A percentile compares a stretch with the other conserved stretches of the same genome.
Conservation (phyloP, 2,888 invertebrate species). For the Calephelis perditalis region DNA sequence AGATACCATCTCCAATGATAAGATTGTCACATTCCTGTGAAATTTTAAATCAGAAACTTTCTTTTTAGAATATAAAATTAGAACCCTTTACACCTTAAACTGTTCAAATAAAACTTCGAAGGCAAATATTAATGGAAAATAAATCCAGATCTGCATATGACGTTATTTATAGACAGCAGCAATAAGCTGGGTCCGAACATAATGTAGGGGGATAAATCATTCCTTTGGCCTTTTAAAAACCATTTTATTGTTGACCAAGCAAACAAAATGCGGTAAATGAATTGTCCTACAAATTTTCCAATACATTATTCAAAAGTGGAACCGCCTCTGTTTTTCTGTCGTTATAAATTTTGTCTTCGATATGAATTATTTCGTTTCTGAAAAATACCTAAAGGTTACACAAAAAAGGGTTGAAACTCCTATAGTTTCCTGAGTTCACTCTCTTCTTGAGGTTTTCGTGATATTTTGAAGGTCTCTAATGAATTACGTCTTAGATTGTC, state of each 20-base stretch:
- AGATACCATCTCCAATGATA: no score
- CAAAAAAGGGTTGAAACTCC: no score
- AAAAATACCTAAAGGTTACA: not conserved
- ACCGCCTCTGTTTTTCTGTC: conserved; percentile 11
- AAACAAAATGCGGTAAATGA: conserved; percentile 29
- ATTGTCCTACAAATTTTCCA: conserved; percentile 25
- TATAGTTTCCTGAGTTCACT: no score
- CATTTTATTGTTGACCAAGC: conserved; percentile 26
- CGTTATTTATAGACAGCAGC: conserved; percentile 19
- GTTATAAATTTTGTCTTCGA: conserved; percentile 2
- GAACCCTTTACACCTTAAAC: not conserved
- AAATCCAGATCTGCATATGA: conserved; percentile 18
- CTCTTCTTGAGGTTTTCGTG: no score
- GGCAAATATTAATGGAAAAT: conserved; percentile 8
- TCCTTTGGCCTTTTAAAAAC: conserved; percentile 22
- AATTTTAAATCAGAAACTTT: no score
- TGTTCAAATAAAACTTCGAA: not conserved
- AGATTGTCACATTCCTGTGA: no score
- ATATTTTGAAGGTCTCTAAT: no score
- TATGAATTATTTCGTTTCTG: not conserved
- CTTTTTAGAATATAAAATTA: no score
- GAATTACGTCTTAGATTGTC: no score
- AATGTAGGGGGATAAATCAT: conserved; percentile 16
- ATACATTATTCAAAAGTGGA: conserved; percentile 27
- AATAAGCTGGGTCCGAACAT: conserved; percentile 13